Base-by-base conservation (phyloP, 2,113 vertebrate species). In the Eidolon helvum region DNA sequence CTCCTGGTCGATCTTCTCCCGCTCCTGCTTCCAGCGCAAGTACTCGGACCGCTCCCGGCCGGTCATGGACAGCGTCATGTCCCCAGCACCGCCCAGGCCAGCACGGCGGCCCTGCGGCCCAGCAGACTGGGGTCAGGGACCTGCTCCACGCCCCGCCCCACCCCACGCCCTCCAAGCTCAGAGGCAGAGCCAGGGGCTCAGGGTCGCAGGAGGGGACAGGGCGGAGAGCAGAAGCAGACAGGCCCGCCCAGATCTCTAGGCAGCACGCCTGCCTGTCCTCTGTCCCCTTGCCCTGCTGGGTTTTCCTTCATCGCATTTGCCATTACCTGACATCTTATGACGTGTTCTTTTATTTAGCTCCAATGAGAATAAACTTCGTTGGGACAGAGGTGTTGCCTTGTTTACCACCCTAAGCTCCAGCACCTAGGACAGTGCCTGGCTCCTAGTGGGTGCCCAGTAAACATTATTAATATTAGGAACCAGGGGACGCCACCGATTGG, bases 41-140 rank as follows among this genome's bases (percentile, higher is more conserved):
- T 99, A 99, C 88, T 99, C 99, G 0, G 99, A 99, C 8, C 99
- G 98, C 79, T 99, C 99, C 33, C 99, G 98, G 24, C 99, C 99
- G 0, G 99, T 99, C 99, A 99, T 99, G 12, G 99, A 99, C 91
- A 99, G 98, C 0, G 99, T 99, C 99, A 99, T 99, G 97, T 99
- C 99, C 66, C 99, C 14, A 0, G 98, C 0, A 0, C 48, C 10
- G 1, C 92, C 87, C 1, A 35, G 82, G 86, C 85, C 69, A 0
- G 96, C 66, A 66, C 97, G 65, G 10, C 94, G 94, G 2, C 98
- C 98, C 98, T 98, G 87, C 2, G 1, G 53, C 33, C 33, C 15
- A 12, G 26, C 0, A 30, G 15, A 87, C 0, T 24, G 33, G 8
- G n/a, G 43, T 97, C 66, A 96, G 82, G 26, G 48, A 21, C 28